phyloP scores from a whole-genome alignment of 2,797 vertebrate species.

The Trematomus bernacchii region DNA sequence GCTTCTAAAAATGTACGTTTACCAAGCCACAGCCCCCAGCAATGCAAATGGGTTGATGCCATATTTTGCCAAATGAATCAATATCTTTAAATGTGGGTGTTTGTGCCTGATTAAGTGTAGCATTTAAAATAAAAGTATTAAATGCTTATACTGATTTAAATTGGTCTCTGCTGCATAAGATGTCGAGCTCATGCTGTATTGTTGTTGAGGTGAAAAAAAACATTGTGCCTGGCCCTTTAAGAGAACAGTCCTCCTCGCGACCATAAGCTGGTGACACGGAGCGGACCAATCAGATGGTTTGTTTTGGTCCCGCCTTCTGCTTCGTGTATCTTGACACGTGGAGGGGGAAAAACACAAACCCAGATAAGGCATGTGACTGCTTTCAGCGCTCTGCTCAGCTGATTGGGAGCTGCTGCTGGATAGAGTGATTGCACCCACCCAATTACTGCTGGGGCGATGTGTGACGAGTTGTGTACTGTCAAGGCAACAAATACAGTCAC shows the following conservation, averaged over 20 bases:
- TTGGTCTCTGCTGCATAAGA: neutral
- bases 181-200: slow-evolving; percentile 44
- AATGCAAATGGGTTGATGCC: neutral
- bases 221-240: slow-evolving; percentile 73
- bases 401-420: slow-evolving; percentile 75
- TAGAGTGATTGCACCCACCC: slow-evolving; percentile 58
- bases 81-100: neutral
- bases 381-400: slow-evolving; percentile 76
- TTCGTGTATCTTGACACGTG: slow-evolving; percentile 82
- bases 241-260: slow-evolving; percentile 46
- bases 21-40: neutral
- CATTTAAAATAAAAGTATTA: neutral
- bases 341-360: slow-evolving; percentile 77
- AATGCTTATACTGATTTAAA: neutral
- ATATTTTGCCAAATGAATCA: neutral
- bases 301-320: slow-evolving; percentile 84
- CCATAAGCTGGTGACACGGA: slow-evolving; percentile 71
- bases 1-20: neutral
- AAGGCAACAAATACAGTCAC: slow-evolving; percentile 52
- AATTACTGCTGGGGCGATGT: slow-evolving; percentile 50
- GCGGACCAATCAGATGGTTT: slow-evolving; percentile 80
- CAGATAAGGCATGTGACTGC: slow-evolving; percentile 76
- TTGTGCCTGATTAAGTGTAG: neutral
- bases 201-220: slow-evolving; percentile 33
- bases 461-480: slow-evolving; percentile 54